Evolutionary conservation across 2,888 invertebrate species (phyloP), one percentile per base, ranked within the genome.

Genomic region (Criorhina ranunculi): DNA sequence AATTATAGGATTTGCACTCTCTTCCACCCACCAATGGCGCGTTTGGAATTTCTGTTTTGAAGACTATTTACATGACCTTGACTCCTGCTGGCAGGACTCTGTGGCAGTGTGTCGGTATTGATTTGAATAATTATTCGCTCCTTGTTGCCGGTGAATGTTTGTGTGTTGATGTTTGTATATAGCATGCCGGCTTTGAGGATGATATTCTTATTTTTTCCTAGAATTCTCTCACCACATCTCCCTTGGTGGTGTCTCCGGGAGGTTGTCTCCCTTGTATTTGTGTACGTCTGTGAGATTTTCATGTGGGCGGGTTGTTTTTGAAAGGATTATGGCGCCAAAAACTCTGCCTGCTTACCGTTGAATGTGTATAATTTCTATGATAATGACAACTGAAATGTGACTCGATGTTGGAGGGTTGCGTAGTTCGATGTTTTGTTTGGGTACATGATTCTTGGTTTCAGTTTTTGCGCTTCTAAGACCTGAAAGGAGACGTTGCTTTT

Each of bases 251-350:
- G n/a, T 29, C 3, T 19, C 0, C n/a, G n/a, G n/a, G n/a, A n/a
- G n/a, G n/a, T n/a, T n/a, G n/a, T 1, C 9, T 6, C 1, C 11
- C 11, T n/a, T 24, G 5, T 49, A 9, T 29, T 1, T n/a, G 12
- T 2, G 15, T 17, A 8, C 31, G 44, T 44, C 31, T 31, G 44
- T 12, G 44, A 19, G n/a, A 9, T 8, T 9, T 8, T 8, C 7
- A 33, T 12, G 35, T 46, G 35, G 35, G 64, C 19, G 42, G 42
- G n/a, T 31, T 49, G 70, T 70, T 59, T 19, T 51, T 42, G 42
- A 19, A 62, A 33, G 62, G 62, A 64, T 62, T 53, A 19, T 62
- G 73, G 73, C 73, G 73, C 73, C 73, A 64, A 73, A 73, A 73
- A 33, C 17, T 24, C 37, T 59, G 29, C 31, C 59, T 33, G n/a